Base-by-base conservation (phyloP, 2,888 invertebrate species). In the Spatulosminthurus flaviceps region DNA sequence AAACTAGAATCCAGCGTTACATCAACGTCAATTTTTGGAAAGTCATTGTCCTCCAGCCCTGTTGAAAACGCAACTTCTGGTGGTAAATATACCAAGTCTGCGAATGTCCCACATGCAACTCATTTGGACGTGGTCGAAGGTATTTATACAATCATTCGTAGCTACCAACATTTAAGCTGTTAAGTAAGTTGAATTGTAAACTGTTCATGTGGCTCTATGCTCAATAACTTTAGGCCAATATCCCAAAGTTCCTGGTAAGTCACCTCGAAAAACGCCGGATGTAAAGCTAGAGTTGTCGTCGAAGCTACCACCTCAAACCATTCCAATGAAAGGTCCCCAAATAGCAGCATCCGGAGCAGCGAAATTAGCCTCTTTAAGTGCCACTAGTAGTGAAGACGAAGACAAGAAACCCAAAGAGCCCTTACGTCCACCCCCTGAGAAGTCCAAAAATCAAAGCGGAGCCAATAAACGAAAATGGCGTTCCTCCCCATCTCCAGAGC, bases 331-430 rank as follows among this genome's bases (percentile, higher is more conserved):
- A 81, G 81, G 81, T 51, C 41, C 67, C 16, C 66, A 66, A 7
- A 74, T 79, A 34, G 74, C 81, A 34, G 64, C 82, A 70, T 80
- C 67, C 78, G 69, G 22, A 34, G 67, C 61, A 28, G n/a, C 75
- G 26, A 70, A 79, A 77, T 16, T 29, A 80, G 74, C 66, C 69
- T 82, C 83, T 21, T 78, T 83, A 60, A 84, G 83, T 78, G 81
- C 81, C 79, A 85, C 83, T 74, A 85, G 85, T 77, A 83, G 83
- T 81, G 84, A 84, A 66, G 84, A 84, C 11, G 85, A 83, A 41
- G 72, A 66, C n/a, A 81, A 80, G 70, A 80, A 81, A 74, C 24
- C 77, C 21, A 69, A 77, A 74, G 60, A 74, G 26, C 22, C 29
- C 2, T 41, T 43, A 28, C 60, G 51, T 42, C 72, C 74, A 74